Percentiles rank a stretch among this genome's conserved stretches.
phyloP scores from a whole-genome alignment of 2,888 invertebrate species.

The Xestoiulus laeticollis region DNA sequence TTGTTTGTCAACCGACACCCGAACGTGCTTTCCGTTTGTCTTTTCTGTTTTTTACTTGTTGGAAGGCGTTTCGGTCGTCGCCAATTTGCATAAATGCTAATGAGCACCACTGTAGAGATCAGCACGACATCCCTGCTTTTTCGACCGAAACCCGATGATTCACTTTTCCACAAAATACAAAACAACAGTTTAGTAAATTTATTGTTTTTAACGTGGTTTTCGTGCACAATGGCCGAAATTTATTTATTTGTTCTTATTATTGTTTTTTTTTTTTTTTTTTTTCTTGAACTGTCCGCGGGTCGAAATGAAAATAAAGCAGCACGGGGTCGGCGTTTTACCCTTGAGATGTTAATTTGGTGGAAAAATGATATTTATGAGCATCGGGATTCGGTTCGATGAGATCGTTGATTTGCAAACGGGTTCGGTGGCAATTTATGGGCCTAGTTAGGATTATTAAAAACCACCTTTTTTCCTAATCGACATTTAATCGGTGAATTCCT shows the following conservation, averaged over 20 bases:
- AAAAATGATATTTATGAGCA: not conserved
- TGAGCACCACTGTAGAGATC: not conserved
- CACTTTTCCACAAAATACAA: constrained; percentile 17
- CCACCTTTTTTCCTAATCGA: not conserved
- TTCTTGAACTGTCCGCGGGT: not conserved
- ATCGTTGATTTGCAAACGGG: not conserved
- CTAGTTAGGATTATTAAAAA: not conserved
- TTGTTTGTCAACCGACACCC: not conserved
- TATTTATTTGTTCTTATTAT: not conserved
- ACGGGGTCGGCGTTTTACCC: not conserved
- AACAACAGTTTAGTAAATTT: not conserved
- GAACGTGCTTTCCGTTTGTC: not conserved
- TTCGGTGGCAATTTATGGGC: not conserved
- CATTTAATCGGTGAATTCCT: not conserved
- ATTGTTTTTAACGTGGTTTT: not conserved
- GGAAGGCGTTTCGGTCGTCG: not conserved
- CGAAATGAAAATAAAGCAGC: not conserved
- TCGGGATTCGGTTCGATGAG: not conserved
- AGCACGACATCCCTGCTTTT: constrained; percentile 3
- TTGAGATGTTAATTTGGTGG: not conserved
- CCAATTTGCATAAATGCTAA: constrained; percentile 26
- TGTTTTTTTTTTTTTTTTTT: not conserved
- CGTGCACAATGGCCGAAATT: not conserved
- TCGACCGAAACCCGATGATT: constrained; percentile 17
- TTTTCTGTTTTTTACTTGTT: not conserved